A percentile compares a stretch with the other conserved stretches of the same genome.
phyloP scores from a whole-genome alignment of 1,140 invertebrate genomes.

The Monomorium pharaonis region DNA sequence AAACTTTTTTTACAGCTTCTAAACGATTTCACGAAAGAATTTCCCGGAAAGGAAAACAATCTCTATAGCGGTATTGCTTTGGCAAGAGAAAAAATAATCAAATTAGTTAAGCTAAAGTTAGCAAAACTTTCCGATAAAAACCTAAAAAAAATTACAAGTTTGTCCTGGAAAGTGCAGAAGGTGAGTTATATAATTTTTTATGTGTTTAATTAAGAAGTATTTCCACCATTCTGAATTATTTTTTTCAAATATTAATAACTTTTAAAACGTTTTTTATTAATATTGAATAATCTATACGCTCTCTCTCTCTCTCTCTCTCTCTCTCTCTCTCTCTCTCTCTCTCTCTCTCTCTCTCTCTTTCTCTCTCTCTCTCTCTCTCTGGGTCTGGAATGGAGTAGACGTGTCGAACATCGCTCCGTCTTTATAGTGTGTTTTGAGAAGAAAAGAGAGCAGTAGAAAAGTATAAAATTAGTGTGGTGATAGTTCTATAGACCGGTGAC shows the following conservation, averaged over 20 bases:
- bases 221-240: background rate
- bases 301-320: too few relatives aligned
- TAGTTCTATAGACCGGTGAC: too few relatives aligned
- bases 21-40: background rate
- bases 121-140: background rate
- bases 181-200: background rate
- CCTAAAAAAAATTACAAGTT: background rate
- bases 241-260: background rate
- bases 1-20: background rate
- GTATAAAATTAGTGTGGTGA: too few relatives aligned
- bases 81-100: background rate
- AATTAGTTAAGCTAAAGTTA: background rate
- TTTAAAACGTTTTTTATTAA: background rate
- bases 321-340: too few relatives aligned
- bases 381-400: too few relatives aligned
- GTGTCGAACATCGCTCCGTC: too few relatives aligned
- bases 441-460: too few relatives aligned
- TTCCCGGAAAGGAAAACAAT: background rate
- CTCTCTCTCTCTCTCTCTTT: too few relatives aligned
- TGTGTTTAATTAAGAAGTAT: background rate
- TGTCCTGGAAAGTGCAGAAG: background rate
- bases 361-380: too few relatives aligned
- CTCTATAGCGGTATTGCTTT: background rate
- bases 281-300: too few relatives aligned
- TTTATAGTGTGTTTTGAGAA: too few relatives aligned